A percentile compares a stretch with the other conserved stretches of the same genome.
These are phyloP conservation scores for Hydrophis major DNA, from an alignment of 2,797 vertebrate genomes.

Conservation along the genomic window DNA sequence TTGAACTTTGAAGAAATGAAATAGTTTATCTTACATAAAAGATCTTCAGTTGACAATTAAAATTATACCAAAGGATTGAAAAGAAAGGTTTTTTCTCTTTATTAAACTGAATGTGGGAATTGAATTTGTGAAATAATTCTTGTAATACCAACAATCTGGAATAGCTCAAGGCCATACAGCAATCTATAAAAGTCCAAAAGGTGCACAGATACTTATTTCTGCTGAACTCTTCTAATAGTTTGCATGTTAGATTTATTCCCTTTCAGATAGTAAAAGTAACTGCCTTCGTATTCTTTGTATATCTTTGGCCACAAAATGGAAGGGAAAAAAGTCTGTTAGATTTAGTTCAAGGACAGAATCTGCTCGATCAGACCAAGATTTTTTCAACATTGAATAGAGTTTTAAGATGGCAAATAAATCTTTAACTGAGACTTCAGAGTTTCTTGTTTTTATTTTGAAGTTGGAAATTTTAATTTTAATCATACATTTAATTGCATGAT, in stretches of 20 bases:
- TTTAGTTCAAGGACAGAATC: background rate
- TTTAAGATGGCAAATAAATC: background rate
- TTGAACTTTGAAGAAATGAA: background rate
- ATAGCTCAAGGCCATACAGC: background rate
- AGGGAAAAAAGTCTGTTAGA: background rate
- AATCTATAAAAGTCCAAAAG: background rate
- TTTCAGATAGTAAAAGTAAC: background rate
- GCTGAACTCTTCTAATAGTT: background rate
- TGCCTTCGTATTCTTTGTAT: background rate
- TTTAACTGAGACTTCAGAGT: background rate
- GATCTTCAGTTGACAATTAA: background rate
- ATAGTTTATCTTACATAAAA: background rate
- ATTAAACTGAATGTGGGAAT: background rate
- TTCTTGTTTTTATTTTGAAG: background rate
- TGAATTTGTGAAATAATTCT: background rate
- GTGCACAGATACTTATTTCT: background rate
- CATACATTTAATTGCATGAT: background rate
- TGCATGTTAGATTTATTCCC: background rate
- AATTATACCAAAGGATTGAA: background rate
- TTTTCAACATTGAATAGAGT: background rate
- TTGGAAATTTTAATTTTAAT: background rate
- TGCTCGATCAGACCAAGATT: background rate
- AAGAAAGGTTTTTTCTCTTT: background rate
- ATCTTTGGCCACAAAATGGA: background rate
- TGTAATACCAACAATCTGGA: background rate